A percentile compares a stretch with the other conserved stretches of the same genome.
Conservation (phyloP, 1,140 invertebrate genomes). For the Lucilia cuprina region DNA sequence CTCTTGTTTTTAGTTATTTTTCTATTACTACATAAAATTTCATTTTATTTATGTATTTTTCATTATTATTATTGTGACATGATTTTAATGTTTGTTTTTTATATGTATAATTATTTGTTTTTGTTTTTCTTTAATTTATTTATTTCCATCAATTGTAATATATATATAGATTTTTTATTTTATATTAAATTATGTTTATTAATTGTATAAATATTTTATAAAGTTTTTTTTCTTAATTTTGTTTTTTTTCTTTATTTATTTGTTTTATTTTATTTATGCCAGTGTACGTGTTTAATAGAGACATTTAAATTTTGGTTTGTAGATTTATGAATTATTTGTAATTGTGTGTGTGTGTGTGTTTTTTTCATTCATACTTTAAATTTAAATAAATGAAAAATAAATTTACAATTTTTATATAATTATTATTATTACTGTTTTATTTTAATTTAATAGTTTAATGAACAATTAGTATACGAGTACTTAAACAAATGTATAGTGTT, state of each 20-base stretch:
- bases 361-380: neutral
- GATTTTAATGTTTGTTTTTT: neutral
- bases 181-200: neutral
- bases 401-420: neutral
- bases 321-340: conserved; percentile 1
- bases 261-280: neutral
- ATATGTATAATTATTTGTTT: conserved; percentile 10
- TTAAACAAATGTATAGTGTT: conserved; percentile 32
- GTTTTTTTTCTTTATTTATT: no score
- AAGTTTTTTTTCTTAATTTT: neutral
- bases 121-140: conserved; percentile 4
- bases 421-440: conserved; percentile 40
- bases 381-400: neutral
- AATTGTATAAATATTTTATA: conserved; percentile 13
- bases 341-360: neutral
- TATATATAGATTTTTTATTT: neutral
- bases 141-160: conserved; percentile 34
- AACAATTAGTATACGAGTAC: conserved; percentile 33
- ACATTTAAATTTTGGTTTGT: neutral
- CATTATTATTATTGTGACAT: neutral
- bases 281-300: conserved; percentile 18
- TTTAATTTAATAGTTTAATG: conserved; percentile 36
- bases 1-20: conserved; percentile 1
- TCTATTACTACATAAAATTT: conserved; percentile 32
- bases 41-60: conserved; percentile 26